Conservation (phyloP, 64 coral and sea anemone genomes). For the Hydrozoanthus tunicans region DNA sequence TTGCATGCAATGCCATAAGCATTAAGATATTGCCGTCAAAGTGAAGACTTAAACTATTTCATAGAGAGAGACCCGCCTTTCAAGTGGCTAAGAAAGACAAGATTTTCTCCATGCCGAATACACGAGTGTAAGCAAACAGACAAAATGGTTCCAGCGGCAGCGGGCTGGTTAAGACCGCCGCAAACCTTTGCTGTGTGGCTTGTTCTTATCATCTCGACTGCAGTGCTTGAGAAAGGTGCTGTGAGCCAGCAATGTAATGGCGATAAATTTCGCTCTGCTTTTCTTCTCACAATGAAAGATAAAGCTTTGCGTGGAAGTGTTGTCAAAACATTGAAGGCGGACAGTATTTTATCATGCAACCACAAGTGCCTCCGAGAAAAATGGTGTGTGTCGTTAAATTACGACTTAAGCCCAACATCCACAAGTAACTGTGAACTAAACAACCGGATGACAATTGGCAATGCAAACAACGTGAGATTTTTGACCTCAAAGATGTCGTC, state of each 20-base stretch:
- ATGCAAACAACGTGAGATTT: neutral
- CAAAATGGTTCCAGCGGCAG: neutral
- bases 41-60: too few species aligned
- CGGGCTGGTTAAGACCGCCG: neutral
- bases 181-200: neutral
- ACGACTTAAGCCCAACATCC: neutral
- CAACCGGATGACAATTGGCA: neutral
- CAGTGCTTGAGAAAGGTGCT: neutral
- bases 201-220: too few species aligned
- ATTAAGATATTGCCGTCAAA: too few species aligned
- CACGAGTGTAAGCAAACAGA: too few species aligned
- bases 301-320: neutral
- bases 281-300: neutral
- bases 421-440: neutral
- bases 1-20: too few species aligned
- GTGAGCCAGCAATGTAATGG: neutral
- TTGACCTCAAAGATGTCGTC: neutral
- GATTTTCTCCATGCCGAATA: too few species aligned
- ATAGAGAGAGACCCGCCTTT: too few species aligned
- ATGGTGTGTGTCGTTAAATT: conserved; percentile 1
- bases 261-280: neutral
- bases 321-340: neutral
- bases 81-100: too few species aligned
- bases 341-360: neutral
- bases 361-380: neutral